Base-by-base conservation (phyloP, 35 echinoderm and acorn worm genomes). In the Apostichopus californicus region DNA sequence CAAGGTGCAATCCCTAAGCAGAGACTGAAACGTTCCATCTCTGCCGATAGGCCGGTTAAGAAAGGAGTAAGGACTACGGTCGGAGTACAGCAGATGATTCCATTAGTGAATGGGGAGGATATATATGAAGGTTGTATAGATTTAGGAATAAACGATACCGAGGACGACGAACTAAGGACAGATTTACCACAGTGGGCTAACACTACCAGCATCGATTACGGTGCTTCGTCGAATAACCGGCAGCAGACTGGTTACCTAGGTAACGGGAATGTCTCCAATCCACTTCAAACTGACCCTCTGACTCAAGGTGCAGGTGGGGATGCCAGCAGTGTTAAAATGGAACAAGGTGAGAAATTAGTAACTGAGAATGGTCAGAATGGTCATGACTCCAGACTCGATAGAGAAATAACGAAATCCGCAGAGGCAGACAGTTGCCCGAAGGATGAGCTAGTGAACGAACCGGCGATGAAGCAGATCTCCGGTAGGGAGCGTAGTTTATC, bases 121-220 rank as follows among this genome's bases (percentile, higher is more conserved):
- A 78, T 90, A 54, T 90, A 68, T 56, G 88, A 90, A 46, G 73
- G 73, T 10, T 90, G 88, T 90, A 22, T 90, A 77, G 73, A 73
- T 56, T 78, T 90, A 78, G 88, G 88, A n/a, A 78, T 73, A 13
- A 90, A 90, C 54, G 88, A 91, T 20, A 90, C 90, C 83, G 89
- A 81, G 24, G 89, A 91, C 10, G 95, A 96, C 57, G 95, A 97
- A 65, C 77, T 97, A 61, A 77, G 94, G 23, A 90, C 93, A 56
- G 95, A 97, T 77, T 81, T 97, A 86, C 95, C 95, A 0, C 93
- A 94, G 17, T 97, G 95, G 95, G 95, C 95, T 10, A 94, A 97
- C 53, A 97, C 90, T 55, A 93, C 95, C 54, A 92, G 73, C 17
- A 89, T 79, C 25, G 77, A 94, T 77, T 68, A 75, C 64, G 92